Evolutionary conservation across 2,113 vertebrate species (phyloP), one percentile per base, ranked within the genome.

Genomic region (Caranx ignobilis): DNA sequence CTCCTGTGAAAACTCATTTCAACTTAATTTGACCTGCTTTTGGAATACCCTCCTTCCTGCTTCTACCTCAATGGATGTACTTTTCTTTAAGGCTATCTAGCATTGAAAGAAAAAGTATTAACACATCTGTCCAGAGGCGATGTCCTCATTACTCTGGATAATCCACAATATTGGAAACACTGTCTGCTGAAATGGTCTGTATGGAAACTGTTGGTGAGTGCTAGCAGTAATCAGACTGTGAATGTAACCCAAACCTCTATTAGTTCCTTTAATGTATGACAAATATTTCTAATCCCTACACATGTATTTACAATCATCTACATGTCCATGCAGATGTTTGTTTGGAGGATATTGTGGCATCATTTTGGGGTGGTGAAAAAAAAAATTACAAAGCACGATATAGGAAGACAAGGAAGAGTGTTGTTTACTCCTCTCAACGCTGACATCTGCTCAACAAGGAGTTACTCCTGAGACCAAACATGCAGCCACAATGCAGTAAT

Each of bases 401-500:
- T 26, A 26, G 26, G 26, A 26, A 26, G 26, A 26, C 26, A 26
- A 26, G 26, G 26, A 26, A 26, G 26, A 26, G 18, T 50, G 60
- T 16, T 12, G 62, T 60, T 82, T 62, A 18, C 72, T 62, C 16
- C 47, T 67, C 47, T 55, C 47, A 37, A 50, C 34, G 21, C 9
- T 26, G 56, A 34, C 71, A 75, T 65, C 54, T 0, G 45, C 8
- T 37, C 1, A 2, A 19, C 45, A 11, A 43, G 5, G 11, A 59
- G n/a, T 19, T 19, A 31, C 32, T 57, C 13, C 21, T 26, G n/a
- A 41, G 19, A 45, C 41, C 1, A 10, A 47, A 71, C 61, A 62
- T 4, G 26, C 41, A 16, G 60, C 2, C 8, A 9, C 16, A 8
- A 12, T 26, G 26, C 26, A 68, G 11, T 41, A 16, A 47, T 35